Percentiles rank a stretch among this genome's conserved stretches.
Evolutionary conservation across 2,888 invertebrate genomes (phyloP).

Genomic region (Caenorhabditis afra): DNA sequence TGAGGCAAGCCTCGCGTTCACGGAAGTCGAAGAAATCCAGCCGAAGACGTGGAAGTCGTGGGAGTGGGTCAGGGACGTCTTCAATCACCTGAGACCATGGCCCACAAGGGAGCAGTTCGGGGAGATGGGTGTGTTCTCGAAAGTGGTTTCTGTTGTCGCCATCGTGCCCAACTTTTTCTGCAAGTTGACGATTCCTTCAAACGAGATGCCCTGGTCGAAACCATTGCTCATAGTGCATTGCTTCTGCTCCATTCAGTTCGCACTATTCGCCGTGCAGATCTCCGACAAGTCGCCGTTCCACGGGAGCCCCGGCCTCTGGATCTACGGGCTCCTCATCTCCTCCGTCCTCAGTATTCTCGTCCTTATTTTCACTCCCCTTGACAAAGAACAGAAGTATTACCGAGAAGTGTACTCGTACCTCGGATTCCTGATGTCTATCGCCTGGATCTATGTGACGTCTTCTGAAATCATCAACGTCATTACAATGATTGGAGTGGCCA

Average conservation of each 20-base stretch:
- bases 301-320: constrained; percentile 58
- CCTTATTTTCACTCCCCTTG: constrained; percentile 61
- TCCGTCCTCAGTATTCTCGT: constrained; percentile 41
- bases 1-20: constrained; percentile 45
- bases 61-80: constrained; percentile 54
- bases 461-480: constrained; percentile 84
- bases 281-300: constrained; percentile 43
- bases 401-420: constrained; percentile 81
- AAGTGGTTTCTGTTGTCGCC: constrained; percentile 19
- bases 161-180: constrained; percentile 83
- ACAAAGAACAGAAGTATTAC: constrained; percentile 65
- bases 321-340: constrained; percentile 63
- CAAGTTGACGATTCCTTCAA: constrained; percentile 84
- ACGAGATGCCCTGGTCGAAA: constrained; percentile 83
- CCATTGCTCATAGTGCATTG: constrained; percentile 84
- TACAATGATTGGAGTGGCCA: constrained; percentile 84
- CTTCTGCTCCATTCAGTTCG: constrained; percentile 82
- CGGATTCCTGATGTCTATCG: constrained; percentile 84
- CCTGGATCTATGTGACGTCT: constrained; percentile 85
- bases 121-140: constrained; percentile 36
- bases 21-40: constrained; percentile 47
- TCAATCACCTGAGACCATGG: constrained; percentile 55
- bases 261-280: constrained; percentile 67
- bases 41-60: constrained; percentile 43
- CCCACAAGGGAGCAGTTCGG: constrained; percentile 48